Base-by-base conservation (phyloP, 1,140 invertebrate species). In the Nasonia longicornis region DNA sequence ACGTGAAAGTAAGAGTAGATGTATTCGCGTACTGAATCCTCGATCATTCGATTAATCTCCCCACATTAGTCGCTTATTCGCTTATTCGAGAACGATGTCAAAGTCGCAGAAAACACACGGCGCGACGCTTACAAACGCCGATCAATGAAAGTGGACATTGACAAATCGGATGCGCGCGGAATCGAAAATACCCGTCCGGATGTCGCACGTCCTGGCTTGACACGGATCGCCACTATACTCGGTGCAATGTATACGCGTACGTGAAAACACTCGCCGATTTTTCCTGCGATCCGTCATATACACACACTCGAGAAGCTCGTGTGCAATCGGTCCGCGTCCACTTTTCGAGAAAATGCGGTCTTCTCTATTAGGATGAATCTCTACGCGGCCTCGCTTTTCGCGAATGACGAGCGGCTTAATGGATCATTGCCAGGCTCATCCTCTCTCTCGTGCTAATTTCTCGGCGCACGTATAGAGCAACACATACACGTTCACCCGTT, bases 381-480 rank as follows among this genome's bases (percentile, higher is more conserved):
- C 12, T 31, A 22, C 8, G 22, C 20, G 48, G 52, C 52, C 52
- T 74, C 48, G 48, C 66, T 74, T 63, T 22, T 64, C 74, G 63
- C 74, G 74, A 76, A 76, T 26, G 31, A 76, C 58, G 58, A 76
- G 74, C 8, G 20, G 26, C 74, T 76, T 67, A 77, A 77, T 77
- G 63, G 75, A 77, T 77, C 75, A 77, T 77, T 66, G 75, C 75
- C 58, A 66, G 63, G 31, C 58, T 77, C 64, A 48, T 77, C 64
- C 42, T 77, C 29, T 63, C 12, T 22, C 75, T 35, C 76, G 70
- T 77, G 26, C 66, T 77, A 77, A 77, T 77, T 77, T 77, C 26
- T 7, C 86, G n/a, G 82, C 85, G 85, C 83, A 86, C 84, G 85
- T 86, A 85, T 10, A 67, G 11, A 86, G 87, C 88, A 86, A 87